Evolutionary conservation across 2,888 invertebrate genomes (phyloP), one percentile per base, ranked within the genome.

Genomic region (Rhabditoides inermis): DNA sequence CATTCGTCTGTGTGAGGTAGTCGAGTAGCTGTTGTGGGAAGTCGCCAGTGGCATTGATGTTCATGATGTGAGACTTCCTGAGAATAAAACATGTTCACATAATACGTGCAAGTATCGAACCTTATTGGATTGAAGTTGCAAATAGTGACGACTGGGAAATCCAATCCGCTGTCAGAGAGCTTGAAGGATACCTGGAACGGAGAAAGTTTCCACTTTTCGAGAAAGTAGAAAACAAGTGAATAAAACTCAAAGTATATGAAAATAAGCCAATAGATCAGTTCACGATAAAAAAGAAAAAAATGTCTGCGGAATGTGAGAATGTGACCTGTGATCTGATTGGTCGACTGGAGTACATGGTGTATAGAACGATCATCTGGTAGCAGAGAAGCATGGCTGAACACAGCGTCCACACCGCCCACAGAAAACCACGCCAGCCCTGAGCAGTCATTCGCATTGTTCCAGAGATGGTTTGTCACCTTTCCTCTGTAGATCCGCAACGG

Each of bases 51-150:
- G 45, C 42, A 42, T 64, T 61, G 45, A 64, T 39, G 41, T 23
- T 2, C 3, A 6, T 6, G 25, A 2, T 15, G 32, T 10, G 15
- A 15, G 32, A 15, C 32, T 7, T 15, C 10, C 15, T 32, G 15
- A 32, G 32, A 32, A n/a, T n/a, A n/a, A n/a, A n/a, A n/a, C n/a
- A n/a, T n/a, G n/a, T n/a, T n/a, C n/a, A n/a, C n/a, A n/a, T n/a
- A n/a, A n/a, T n/a, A n/a, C n/a, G n/a, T n/a, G n/a, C n/a, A n/a
- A n/a, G n/a, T n/a, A n/a, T n/a, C n/a, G n/a, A n/a, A n/a, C 26
- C 60, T 58, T 45, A 71, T 58, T 10, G 67, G 64, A 49, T 72
- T 72, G 60, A 65, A 72, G 45, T 63, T 70, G 58, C 72, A 72
- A 6, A 72, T 58, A 7, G 72, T 72, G 25, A 72, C 62, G 6